Base-by-base conservation (phyloP, 2,888 invertebrate genomes). In the Pachydiplax longipennis region DNA sequence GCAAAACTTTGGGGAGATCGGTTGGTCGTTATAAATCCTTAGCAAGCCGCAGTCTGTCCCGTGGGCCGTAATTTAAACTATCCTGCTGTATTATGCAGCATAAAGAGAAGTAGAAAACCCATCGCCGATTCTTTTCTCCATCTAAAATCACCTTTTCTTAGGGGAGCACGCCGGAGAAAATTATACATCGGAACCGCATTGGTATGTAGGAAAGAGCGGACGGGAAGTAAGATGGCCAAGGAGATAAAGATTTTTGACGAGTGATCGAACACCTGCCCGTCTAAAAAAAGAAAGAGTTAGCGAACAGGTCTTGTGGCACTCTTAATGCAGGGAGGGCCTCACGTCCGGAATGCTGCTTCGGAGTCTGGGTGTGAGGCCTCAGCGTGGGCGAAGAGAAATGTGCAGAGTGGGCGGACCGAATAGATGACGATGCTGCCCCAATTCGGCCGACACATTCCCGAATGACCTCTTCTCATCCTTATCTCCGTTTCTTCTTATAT, bases 201-300 rank as follows among this genome's bases (percentile, higher is more conserved):
- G 0, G 25, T 25, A 65, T 25, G 65, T 25, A n/a, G 15, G n/a
- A 61, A 61, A 61, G 61, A 61, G n/a, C 18, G 22, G 61, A 65
- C 65, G 65, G 25, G 25, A 65, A 65, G 25, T 18, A 25, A 65
- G 65, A 65, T 65, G 65, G 61, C n/a, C n/a, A 18, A n/a, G 25
- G 6, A n/a, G 65, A 65, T 65, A 65, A 65, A 65, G 25, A 65
- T 87, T 58, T 87, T 87, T 87, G 61, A 87, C 61, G 87, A 61
- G 37, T 37, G 87, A 87, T 61, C 15, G 87, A 87, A 87, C 87
- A 87, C 37, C 58, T 53, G 37, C 58, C 25, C 87, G 53, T 87
- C 37, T 61, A 25, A 87, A 87, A 58, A 87, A 58, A 58, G 87
- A 58, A 25, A 22, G 65, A 61, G 61, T 58, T 61, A 22, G 87